Evolutionary conservation across 2,113 vertebrate species (phyloP).

Genomic region (Gymnobelideus leadbeateri): DNA sequence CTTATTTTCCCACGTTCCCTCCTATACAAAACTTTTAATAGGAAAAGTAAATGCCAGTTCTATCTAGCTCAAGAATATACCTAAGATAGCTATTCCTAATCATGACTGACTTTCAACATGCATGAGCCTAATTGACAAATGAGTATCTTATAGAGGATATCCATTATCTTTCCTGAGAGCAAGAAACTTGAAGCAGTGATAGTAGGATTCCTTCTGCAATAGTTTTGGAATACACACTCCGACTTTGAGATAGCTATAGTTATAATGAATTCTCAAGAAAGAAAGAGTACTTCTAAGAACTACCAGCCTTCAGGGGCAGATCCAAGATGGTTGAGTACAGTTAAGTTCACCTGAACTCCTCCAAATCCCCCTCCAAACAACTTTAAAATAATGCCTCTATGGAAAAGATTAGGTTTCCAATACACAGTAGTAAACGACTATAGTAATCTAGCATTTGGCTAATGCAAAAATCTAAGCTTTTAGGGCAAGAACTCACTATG

Average conservation of each 20-base stretch:
- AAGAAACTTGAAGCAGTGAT: background rate
- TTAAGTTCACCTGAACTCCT: background rate
- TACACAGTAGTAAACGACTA: background rate
- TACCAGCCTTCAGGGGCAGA: background rate
- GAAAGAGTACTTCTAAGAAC: background rate
- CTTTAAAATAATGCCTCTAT: background rate
- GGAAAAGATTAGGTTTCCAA: background rate
- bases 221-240: background rate
- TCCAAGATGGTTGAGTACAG: background rate
- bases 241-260: background rate
- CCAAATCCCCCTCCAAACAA: background rate
- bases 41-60: background rate
- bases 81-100: background rate
- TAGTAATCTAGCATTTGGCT: background rate
- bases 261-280: background rate
- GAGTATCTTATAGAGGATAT: background rate
- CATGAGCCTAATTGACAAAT: background rate
- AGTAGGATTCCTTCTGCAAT: background rate
- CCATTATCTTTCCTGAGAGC: background rate
- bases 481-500: background rate
- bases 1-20: background rate
- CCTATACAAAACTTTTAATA: background rate
- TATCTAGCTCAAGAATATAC: background rate
- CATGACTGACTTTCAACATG: background rate
- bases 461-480: background rate